phyloP scores from a whole-genome alignment of 1,140 invertebrate genomes.

The Cotesia chilonis region DNA sequence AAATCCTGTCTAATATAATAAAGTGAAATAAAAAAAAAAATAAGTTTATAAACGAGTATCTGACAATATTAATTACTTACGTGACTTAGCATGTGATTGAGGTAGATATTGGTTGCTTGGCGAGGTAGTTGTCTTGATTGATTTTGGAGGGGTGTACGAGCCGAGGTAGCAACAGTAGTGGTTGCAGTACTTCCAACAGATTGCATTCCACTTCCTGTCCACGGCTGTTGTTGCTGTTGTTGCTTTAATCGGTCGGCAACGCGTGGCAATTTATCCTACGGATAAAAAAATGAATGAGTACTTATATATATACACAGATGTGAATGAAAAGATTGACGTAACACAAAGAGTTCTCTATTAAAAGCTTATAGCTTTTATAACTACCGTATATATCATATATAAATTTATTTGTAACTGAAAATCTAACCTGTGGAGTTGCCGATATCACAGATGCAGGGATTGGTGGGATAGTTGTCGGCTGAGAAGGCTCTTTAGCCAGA shows the following conservation, averaged over 20 bases:
- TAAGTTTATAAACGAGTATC: constrained; percentile 27
- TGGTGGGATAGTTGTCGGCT: constrained; percentile 73
- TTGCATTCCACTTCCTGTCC: constrained; percentile 60
- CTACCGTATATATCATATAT: not conserved
- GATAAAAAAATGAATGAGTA: constrained; percentile 28
- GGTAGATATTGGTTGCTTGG: constrained; percentile 69
- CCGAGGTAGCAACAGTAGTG: constrained; percentile 59
- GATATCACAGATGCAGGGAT: constrained; percentile 73
- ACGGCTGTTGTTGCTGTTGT: constrained; percentile 52
- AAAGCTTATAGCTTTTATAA: not conserved
- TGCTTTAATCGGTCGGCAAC: constrained; percentile 58
- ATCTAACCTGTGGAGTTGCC: constrained; percentile 68
- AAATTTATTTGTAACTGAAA: constrained; percentile 5
- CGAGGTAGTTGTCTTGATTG: constrained; percentile 64
- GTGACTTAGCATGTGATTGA: constrained; percentile 65
- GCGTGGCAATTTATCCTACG: constrained; percentile 68
- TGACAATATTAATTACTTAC: constrained; percentile 41
- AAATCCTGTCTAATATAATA: not conserved
- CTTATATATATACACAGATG: not conserved
- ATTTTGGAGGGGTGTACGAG: constrained; percentile 60
- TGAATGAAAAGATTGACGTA: not conserved
- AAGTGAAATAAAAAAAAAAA: constrained; percentile 31
- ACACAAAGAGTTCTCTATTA: constrained; percentile 4
- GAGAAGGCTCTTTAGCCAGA: constrained; percentile 80
- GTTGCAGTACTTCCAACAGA: constrained; percentile 56